Conservation (phyloP, 2,113 vertebrate genomes). For the Trogon melanurus region DNA sequence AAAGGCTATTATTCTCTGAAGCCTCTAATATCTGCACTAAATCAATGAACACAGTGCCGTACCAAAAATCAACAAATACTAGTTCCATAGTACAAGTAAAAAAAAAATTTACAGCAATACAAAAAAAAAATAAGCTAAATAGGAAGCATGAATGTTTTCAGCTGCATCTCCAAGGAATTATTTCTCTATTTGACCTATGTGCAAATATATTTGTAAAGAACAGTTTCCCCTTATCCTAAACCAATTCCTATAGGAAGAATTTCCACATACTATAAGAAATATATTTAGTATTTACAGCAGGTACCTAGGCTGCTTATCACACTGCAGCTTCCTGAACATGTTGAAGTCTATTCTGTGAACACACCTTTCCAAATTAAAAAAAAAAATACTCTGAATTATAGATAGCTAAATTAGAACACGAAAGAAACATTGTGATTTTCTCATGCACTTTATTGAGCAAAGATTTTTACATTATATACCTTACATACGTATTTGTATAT, state of each 20-base stretch:
- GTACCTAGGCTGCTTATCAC: neutral
- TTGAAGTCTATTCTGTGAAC: neutral
- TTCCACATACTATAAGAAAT: neutral
- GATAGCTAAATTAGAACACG: neutral
- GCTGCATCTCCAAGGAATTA: neutral
- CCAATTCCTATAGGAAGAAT: neutral
- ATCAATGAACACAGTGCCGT: neutral
- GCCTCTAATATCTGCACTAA: neutral
- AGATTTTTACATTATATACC: neutral
- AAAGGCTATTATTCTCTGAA: neutral
- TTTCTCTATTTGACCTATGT: neutral
- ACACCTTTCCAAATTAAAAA: neutral
- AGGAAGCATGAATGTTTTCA: neutral
- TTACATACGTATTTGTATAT: too few species aligned
- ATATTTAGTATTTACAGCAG: neutral
- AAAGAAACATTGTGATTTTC: neutral
- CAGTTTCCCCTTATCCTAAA: rapidly evolving
- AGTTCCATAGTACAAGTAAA: neutral
- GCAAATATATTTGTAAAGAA: neutral
- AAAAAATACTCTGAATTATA: neutral
- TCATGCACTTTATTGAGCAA: neutral
- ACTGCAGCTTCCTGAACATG: neutral
- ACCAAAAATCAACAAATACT: neutral
- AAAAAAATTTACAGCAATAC: neutral
- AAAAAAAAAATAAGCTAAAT: neutral